phyloP scores from a whole-genome alignment of 2,888 invertebrate genomes.

The Stratiomys singularior region DNA sequence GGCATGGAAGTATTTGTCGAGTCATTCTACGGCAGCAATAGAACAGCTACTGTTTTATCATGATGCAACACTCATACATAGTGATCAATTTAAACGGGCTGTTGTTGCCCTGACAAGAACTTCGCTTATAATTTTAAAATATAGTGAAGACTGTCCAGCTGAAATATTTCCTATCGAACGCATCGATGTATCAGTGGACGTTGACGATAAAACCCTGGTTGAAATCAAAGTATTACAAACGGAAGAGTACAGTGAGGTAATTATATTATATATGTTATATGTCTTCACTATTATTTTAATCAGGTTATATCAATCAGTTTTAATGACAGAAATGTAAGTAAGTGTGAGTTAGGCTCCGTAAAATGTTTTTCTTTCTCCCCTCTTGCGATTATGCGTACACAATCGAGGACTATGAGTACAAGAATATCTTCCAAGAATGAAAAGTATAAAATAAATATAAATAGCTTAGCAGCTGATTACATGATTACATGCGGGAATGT shows the following conservation, averaged over 20 bases:
- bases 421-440: too few species aligned
- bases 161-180: slow-evolving; percentile 60
- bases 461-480: too few species aligned
- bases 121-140: slow-evolving; percentile 60
- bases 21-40: slow-evolving; percentile 52
- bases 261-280: slow-evolving; percentile 37
- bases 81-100: slow-evolving; percentile 57
- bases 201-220: slow-evolving; percentile 58
- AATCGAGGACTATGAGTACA: too few species aligned
- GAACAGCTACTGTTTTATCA: slow-evolving; percentile 63
- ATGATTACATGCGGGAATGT: too few species aligned
- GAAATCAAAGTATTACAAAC: slow-evolving; percentile 56
- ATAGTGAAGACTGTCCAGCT: slow-evolving; percentile 58
- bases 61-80: slow-evolving; percentile 58
- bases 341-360: too few species aligned
- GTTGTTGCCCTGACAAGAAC: slow-evolving; percentile 60
- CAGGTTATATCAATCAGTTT: too few species aligned
- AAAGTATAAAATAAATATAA: too few species aligned
- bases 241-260: slow-evolving; percentile 59
- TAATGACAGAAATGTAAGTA: too few species aligned
- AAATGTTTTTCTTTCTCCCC: too few species aligned
- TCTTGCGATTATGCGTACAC: too few species aligned
- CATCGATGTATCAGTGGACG: slow-evolving; percentile 57
- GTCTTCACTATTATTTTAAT: too few species aligned
- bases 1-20: slow-evolving; percentile 59